Base-by-base conservation (phyloP, 2,888 invertebrate species). In the Cryptocephalus primarius region DNA sequence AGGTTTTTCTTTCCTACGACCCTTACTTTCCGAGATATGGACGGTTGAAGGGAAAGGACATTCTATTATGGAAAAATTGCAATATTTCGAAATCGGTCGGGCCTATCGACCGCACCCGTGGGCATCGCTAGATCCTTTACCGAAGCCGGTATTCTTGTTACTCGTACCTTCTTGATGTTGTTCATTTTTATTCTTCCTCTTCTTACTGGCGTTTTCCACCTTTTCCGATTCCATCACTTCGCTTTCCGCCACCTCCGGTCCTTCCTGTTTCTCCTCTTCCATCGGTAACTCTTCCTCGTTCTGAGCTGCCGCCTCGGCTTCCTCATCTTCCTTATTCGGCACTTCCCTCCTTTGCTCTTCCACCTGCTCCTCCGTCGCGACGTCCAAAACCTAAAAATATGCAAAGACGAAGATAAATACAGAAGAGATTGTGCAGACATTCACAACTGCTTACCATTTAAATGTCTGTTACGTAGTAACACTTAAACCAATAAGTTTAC, bases 351-450 rank as follows among this genome's bases (percentile, higher is more conserved):
- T 56, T 47, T 84, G 82, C 54, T 78, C 69, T 55, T 85, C 76
- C 34, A 85, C 85, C 70, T 94, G 92, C 54, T 93, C 91, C 66
- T 87, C 80, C 0, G 86, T 87, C 0, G 87, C 87, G 43, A 82
- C 81, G 56, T 88, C 88, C 53, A 85, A 66, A 2, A 79, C 77
- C 76, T 77, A 44, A 6, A 49, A 44, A 12, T 34, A 4, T 36
- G 22, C 22, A 22, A 22, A 22, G 6, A 22, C 6, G 22, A 22
- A 22, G 6, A 6, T n/a, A n/a, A n/a, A n/a, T n/a, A n/a, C 8
- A 42, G 2, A 38, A n/a, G 33, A 40, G 32, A 40, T 32, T 34
- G 12, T 9, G 10, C 12, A 10, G n/a, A n/a, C n/a, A n/a, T n/a
- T n/a, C n/a, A n/a, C n/a, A n/a, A n/a, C n/a, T n/a, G n/a, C n/a